phyloP scores from a whole-genome alignment of 1,140 invertebrate species.

The Cepaea nemoralis region DNA sequence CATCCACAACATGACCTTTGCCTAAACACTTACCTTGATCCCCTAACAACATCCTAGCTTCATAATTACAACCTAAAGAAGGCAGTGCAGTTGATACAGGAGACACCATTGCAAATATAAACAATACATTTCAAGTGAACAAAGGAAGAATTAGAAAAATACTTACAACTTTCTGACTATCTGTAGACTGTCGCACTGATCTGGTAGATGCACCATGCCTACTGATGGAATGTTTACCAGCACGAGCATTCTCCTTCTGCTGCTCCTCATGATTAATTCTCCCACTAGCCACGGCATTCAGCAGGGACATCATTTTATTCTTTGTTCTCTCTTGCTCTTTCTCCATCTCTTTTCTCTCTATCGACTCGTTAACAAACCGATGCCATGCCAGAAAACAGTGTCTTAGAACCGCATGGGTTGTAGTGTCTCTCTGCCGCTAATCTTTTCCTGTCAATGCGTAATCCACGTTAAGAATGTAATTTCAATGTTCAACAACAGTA shows the following conservation, averaged over 20 bases:
- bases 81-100: too few species aligned
- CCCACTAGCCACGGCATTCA: conserved; percentile 63
- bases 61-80: too few species aligned
- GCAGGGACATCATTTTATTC: conserved; percentile 66
- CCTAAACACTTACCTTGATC: too few species aligned
- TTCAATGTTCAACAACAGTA: too few species aligned
- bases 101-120: too few species aligned
- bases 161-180: conserved; percentile 6
- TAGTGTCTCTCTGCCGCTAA: conserved; percentile 61
- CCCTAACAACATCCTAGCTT: too few species aligned
- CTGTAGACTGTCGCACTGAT: not conserved
- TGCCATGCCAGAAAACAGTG: conserved; percentile 65
- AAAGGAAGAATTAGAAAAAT: too few species aligned
- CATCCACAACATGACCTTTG: too few species aligned
- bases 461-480: too few species aligned
- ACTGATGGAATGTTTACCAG: conserved; percentile 3
- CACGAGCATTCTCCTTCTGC: not conserved
- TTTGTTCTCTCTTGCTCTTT: conserved; percentile 60
- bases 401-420: conserved; percentile 47
- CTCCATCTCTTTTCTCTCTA: conserved; percentile 55
- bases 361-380: conserved; percentile 56
- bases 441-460: conserved; percentile 54
- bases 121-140: too few species aligned
- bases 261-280: conserved; percentile 50
- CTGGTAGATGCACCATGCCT: not conserved